phyloP scores from a whole-genome alignment of 2,113 vertebrate genomes.

The Coryphaenoides rupestris region DNA sequence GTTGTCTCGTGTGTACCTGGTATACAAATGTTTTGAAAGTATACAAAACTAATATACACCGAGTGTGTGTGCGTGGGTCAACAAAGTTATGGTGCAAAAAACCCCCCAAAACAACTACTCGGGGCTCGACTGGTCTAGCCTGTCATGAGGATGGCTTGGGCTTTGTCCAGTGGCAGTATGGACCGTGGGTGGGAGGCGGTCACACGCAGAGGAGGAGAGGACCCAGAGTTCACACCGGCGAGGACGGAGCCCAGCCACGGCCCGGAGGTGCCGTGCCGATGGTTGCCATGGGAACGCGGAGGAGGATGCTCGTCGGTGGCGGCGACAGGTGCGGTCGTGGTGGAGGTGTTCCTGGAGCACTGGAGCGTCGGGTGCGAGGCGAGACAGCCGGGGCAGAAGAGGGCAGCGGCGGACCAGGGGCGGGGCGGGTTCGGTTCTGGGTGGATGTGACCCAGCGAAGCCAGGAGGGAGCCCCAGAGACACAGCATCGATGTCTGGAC shows the following conservation, averaged over 20 bases:
- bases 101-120: too few species aligned
- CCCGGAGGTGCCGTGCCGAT: not conserved
- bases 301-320: not conserved
- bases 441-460: slow-evolving; percentile 68
- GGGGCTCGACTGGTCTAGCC: slow-evolving; percentile 43
- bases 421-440: slow-evolving; percentile 27
- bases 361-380: slow-evolving; percentile 48
- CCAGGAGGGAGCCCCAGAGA: slow-evolving; percentile 82
- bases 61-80: not conserved
- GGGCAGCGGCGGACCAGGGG: slow-evolving; percentile 44
- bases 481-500: slow-evolving; percentile 66
- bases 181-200: slow-evolving; percentile 47
- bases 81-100: too few species aligned
- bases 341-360: slow-evolving; percentile 73
- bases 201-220: slow-evolving; percentile 27
- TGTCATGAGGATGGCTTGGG: slow-evolving; percentile 65
- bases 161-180: slow-evolving; percentile 54
- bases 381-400: slow-evolving; percentile 59
- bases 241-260: slow-evolving; percentile 30
- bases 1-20: not conserved
- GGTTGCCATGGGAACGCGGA: not conserved
- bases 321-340: too few species aligned
- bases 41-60: not conserved
- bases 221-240: slow-evolving; percentile 38
- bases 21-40: too few species aligned